Percentiles rank a stretch among this genome's conserved stretches.
These are phyloP conservation scores for Lysandra coridon DNA, from an alignment of 2,888 invertebrate genomes.

Conservation along the genomic window DNA sequence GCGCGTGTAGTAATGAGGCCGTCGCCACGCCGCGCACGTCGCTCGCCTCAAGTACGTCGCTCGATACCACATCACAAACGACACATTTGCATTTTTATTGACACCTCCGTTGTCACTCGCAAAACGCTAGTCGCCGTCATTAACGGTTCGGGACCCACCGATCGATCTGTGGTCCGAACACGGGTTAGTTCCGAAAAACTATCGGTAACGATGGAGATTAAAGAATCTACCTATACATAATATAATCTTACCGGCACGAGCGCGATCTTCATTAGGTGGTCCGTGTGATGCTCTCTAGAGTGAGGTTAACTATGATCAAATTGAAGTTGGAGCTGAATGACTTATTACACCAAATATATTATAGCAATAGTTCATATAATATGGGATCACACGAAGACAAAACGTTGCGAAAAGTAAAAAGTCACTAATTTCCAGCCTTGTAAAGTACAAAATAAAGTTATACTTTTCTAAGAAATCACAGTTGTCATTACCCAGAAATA, in stretches of 20 bases:
- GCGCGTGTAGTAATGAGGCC: slow-evolving; percentile 13
- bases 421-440: too few species aligned
- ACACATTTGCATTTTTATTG: slow-evolving; percentile 44
- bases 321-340: too few species aligned
- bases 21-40: slow-evolving; percentile 24
- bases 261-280: not conserved
- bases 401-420: too few species aligned
- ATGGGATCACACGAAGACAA: too few species aligned
- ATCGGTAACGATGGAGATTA: not conserved
- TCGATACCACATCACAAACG: slow-evolving; percentile 28
- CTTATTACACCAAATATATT: not conserved
- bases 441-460: too few species aligned
- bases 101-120: slow-evolving; percentile 4
- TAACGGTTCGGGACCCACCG: not conserved
- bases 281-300: not conserved
- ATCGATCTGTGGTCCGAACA: not conserved
- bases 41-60: slow-evolving; percentile 28
- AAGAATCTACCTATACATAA: not conserved
- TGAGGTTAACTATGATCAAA: too few species aligned
- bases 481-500: not conserved
- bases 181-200: not conserved
- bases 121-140: not conserved
- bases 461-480: too few species aligned
- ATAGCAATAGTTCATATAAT: too few species aligned
- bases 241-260: not conserved